These are phyloP conservation scores for Watsonalla binaria DNA, from an alignment of 2,888 invertebrate species.

Conservation along the genomic window DNA sequence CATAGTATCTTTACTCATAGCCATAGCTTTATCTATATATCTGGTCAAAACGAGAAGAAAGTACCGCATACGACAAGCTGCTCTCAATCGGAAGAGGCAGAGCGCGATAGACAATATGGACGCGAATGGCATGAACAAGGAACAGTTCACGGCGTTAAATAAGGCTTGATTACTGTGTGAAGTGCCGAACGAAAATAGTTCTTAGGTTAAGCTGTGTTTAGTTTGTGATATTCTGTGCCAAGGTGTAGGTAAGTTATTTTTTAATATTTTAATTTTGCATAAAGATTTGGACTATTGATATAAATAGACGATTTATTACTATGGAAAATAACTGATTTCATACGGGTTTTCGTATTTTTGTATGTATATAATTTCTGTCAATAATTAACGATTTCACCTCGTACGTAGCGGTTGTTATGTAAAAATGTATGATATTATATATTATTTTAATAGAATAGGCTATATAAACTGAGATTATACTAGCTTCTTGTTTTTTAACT, in stretches of 20 bases:
- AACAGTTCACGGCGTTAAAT: conserved; percentile 57
- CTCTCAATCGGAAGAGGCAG: conserved; percentile 57
- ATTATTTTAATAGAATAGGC: no score
- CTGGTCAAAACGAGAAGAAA: conserved; percentile 50
- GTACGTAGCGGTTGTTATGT: no score
- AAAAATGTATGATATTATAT: no score
- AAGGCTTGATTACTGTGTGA: conserved; percentile 31
- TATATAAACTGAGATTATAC: no score
- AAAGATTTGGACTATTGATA: no score
- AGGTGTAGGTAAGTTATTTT: neutral
- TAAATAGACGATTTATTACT: no score
- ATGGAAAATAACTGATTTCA: no score
- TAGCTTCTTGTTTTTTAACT: no score
- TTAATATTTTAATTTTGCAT: no score
- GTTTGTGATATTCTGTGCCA: neutral
- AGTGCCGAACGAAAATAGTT: neutral
- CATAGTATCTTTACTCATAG: conserved; percentile 45
- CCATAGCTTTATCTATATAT: conserved; percentile 54
- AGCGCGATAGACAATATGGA: conserved; percentile 45
- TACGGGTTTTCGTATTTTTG: no score
- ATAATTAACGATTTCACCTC: no score
- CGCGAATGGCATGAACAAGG: conserved; percentile 47
- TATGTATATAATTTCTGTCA: no score
- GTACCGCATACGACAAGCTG: conserved; percentile 47
- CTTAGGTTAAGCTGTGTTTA: neutral